These are phyloP conservation scores for Cuniculus paca DNA, from an alignment of 2,797 vertebrate genomes.

Conservation along the genomic window DNA sequence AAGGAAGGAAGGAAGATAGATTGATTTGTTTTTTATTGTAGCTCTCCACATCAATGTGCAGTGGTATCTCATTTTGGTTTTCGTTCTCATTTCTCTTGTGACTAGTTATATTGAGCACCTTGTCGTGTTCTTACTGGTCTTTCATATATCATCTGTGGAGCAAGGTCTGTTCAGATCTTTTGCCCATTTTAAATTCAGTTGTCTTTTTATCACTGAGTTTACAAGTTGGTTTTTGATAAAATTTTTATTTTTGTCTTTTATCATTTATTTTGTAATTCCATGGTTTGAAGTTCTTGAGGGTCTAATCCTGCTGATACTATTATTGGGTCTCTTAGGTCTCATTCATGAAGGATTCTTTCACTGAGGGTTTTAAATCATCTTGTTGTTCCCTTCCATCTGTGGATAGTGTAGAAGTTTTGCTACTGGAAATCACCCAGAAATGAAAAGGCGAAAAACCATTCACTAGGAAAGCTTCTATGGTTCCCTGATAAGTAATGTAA, in stretches of 20 bases:
- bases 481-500: background rate
- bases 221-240: background rate
- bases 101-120: background rate
- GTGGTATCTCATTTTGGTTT: background rate
- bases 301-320: background rate
- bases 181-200: background rate
- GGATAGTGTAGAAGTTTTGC: background rate
- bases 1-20: too few species aligned
- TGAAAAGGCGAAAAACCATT: background rate
- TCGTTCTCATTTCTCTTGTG: background rate
- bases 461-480: background rate
- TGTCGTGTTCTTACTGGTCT: background rate
- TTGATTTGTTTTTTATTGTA: background rate
- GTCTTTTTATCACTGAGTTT: background rate
- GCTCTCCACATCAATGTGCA: background rate
- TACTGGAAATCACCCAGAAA: slow-evolving; percentile 8
- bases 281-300: background rate
- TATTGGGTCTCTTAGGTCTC: background rate
- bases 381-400: background rate
- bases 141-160: background rate
- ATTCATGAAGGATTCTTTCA: slow-evolving; percentile 2
- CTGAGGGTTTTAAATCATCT: background rate
- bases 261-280: background rate
- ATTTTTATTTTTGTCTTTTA: background rate
- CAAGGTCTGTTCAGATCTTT: background rate